phyloP scores from a whole-genome alignment of 2,113 vertebrate genomes.

The Aramus guarauna region DNA sequence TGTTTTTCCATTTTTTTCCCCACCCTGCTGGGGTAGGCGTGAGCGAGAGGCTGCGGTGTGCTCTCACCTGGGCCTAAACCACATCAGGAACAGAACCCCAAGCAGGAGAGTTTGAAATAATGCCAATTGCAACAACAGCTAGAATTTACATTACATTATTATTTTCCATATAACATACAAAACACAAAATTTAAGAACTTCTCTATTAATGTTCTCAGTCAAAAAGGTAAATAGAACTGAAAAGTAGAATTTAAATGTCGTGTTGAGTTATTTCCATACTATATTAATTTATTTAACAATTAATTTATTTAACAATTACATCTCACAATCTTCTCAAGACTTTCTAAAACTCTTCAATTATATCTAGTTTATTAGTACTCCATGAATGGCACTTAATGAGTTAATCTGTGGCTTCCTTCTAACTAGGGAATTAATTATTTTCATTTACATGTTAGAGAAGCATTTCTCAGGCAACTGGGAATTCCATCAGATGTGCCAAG shows the following conservation, averaged over 20 bases:
- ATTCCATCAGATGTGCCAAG: neutral
- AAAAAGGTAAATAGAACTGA: neutral
- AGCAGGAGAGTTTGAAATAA: neutral
- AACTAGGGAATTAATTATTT: neutral
- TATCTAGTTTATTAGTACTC: neutral
- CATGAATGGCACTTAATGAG: neutral
- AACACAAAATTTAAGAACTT: neutral
- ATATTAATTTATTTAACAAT: accelerated
- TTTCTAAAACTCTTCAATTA: neutral
- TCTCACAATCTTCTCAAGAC: neutral
- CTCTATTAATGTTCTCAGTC: neutral
- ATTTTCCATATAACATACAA: neutral
- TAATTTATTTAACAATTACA: neutral
- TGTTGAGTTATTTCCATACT: neutral
- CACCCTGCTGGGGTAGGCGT: too few relatives aligned
- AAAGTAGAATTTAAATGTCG: neutral
- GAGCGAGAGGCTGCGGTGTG: too few relatives aligned
- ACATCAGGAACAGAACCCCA: neutral
- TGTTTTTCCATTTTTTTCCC: too few relatives aligned
- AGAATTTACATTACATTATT: neutral
- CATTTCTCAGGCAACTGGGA: neutral
- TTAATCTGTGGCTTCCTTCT: neutral
- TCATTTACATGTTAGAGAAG: neutral
- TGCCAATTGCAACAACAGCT: neutral
- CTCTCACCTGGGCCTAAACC: too few relatives aligned